phyloP scores from a whole-genome alignment of 2,888 invertebrate species.

The Lamproptera curius region DNA sequence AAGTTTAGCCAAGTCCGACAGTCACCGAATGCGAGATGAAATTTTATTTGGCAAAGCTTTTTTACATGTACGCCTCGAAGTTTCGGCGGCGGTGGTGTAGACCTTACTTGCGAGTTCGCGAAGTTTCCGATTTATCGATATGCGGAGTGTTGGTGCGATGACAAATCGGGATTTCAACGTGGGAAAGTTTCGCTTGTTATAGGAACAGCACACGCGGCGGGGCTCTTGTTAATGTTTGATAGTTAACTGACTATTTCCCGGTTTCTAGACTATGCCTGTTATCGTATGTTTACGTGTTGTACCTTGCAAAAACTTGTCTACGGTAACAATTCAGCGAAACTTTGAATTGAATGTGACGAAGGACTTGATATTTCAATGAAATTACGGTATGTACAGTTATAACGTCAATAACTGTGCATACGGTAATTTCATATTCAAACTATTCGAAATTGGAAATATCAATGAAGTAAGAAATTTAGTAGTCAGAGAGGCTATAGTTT shows the following conservation, averaged over 20 bases:
- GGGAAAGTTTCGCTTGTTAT: not conserved
- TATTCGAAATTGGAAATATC: too few species aligned
- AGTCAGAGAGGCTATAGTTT: too few species aligned
- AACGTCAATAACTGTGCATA: too few species aligned
- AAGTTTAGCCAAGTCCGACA: slow-evolving; percentile 50
- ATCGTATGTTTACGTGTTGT: too few species aligned
- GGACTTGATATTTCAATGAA: too few species aligned
- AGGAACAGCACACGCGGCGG: not conserved
- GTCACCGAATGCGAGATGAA: slow-evolving; percentile 51
- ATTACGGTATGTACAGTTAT: too few species aligned
- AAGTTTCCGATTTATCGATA: slow-evolving; percentile 23
- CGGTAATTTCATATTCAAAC: too few species aligned
- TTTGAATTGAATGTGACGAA: too few species aligned
- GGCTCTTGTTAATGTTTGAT: not conserved
- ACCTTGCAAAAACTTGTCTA: too few species aligned
- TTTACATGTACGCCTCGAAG: slow-evolving; percentile 51
- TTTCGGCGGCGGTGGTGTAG: slow-evolving; percentile 29
- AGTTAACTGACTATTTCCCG: not conserved
- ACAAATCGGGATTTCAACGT: slow-evolving; percentile 23
- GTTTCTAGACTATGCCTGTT: too few species aligned
- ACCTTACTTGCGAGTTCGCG: slow-evolving; percentile 19
- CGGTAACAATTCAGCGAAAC: too few species aligned
- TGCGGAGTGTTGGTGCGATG: slow-evolving; percentile 18
- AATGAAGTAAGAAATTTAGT: too few species aligned
- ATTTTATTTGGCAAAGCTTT: slow-evolving; percentile 59